phyloP scores from a whole-genome alignment of 2,113 vertebrate genomes.

The Podocnemis expansa region DNA sequence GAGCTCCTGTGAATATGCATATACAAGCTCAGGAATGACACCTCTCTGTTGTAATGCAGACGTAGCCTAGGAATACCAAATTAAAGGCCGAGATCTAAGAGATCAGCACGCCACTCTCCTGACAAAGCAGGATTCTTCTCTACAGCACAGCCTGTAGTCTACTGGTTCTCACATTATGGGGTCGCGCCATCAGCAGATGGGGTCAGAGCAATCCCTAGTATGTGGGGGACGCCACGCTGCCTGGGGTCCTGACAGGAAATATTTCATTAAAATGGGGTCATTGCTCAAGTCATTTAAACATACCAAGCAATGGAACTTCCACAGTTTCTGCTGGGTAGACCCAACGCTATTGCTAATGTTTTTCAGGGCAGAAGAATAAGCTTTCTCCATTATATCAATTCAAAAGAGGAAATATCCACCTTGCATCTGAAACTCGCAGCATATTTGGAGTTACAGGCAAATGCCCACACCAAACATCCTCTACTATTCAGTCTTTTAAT shows the following conservation, averaged over 20 bases:
- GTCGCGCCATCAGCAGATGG: too few species aligned
- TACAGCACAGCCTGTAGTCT: not conserved
- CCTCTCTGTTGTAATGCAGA: not conserved
- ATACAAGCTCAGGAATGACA: not conserved
- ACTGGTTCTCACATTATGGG: too few species aligned
- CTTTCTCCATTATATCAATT: not conserved
- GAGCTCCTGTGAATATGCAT: not conserved
- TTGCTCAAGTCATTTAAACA: not conserved
- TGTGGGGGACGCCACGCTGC: too few species aligned
- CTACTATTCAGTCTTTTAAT: not conserved
- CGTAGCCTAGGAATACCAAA: not conserved
- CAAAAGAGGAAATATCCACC: not conserved
- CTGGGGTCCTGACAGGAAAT: too few species aligned
- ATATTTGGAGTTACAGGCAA: not conserved
- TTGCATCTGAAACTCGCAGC: not conserved
- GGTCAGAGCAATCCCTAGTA: too few species aligned
- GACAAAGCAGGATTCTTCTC: not conserved
- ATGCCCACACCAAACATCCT: fast-evolving
- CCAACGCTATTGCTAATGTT: not conserved
- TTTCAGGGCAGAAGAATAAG: not conserved
- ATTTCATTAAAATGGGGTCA: too few species aligned
- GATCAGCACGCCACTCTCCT: too few species aligned
- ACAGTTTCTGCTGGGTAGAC: not conserved
- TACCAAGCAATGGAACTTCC: not conserved
- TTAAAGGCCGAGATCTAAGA: not conserved